These are phyloP conservation scores for Sphaeramia orbicularis DNA, from an alignment of 2,797 vertebrate species.

Conservation along the genomic window DNA sequence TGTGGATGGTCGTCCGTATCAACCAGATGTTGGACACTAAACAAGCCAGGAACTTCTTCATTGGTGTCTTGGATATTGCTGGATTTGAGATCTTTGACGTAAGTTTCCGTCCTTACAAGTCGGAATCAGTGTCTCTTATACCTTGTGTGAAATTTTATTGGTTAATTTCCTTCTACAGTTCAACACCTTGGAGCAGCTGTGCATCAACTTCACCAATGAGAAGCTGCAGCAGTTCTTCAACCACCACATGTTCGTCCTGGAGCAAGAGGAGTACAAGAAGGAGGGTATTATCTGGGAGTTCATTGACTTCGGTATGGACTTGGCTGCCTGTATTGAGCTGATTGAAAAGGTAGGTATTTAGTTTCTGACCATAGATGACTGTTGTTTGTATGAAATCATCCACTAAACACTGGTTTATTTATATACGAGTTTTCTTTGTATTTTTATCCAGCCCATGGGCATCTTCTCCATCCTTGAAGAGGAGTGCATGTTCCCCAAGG, in stretches of 20 bases:
- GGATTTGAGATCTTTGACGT: conserved; percentile 96
- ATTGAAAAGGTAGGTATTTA: conserved; percentile 68
- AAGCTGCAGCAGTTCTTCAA: conserved; percentile 87
- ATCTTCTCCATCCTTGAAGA: conserved; percentile 89
- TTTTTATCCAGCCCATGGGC: conserved; percentile 70
- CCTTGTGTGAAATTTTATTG: background rate
- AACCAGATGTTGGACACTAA: conserved; percentile 95
- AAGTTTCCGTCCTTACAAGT: conserved; percentile 11
- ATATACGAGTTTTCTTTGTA: background rate
- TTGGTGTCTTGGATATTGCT: too few relatives aligned
- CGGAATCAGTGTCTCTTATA: background rate
- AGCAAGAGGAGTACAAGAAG: too few relatives aligned
- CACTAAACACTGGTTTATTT: too few relatives aligned
- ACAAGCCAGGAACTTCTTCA: conserved; percentile 90
- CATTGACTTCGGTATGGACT: conserved; percentile 77
- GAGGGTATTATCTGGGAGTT: conserved; percentile 83
- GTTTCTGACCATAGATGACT: background rate
- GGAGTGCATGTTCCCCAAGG: conserved; percentile 93
- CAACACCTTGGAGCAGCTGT: conserved; percentile 82
- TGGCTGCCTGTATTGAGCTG: conserved; percentile 71
- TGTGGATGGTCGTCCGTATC: conserved; percentile 96
- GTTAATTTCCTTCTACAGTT: conserved; percentile 38
- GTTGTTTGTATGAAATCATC: too few relatives aligned
- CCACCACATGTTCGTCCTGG: conserved; percentile 85
- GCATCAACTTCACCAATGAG: conserved; percentile 87